Percentiles rank a stretch among this genome's conserved stretches.
These are phyloP conservation scores for Sesia bembeciformis DNA, from an alignment of 2,888 invertebrate genomes.

Conservation along the genomic window DNA sequence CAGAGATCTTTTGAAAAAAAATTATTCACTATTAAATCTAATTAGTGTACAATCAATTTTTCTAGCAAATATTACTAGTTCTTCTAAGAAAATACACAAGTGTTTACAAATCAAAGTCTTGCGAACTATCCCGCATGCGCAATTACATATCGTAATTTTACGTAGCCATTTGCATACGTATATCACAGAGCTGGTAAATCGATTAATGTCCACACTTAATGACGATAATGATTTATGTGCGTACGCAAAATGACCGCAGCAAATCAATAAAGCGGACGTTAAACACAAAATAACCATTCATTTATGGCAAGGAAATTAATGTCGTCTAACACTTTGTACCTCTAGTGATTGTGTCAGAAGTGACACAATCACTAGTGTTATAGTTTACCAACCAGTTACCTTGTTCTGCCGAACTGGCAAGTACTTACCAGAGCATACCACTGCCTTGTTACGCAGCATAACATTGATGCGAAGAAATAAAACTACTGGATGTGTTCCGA, in stretches of 20 bases:
- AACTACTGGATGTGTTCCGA: too few relatives aligned
- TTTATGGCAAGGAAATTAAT: constrained; percentile 31
- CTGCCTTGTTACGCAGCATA: constrained; percentile 3
- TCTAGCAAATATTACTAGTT: too few relatives aligned
- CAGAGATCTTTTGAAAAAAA: too few relatives aligned
- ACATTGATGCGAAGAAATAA: too few relatives aligned
- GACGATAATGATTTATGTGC: background rate
- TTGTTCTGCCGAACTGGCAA: constrained; percentile 23
- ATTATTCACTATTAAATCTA: too few relatives aligned
- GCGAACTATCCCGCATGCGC: background rate
- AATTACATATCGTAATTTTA: background rate
- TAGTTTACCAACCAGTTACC: constrained; percentile 12
- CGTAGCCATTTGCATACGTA: background rate
- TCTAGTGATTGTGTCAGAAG: constrained; percentile 21
- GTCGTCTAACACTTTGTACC: constrained; percentile 27
- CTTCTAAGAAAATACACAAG: too few relatives aligned
- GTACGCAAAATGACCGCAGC: constrained; percentile 7
- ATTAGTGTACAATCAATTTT: too few relatives aligned
- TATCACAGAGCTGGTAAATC: background rate
- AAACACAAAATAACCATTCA: constrained; percentile 11
- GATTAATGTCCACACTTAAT: background rate
- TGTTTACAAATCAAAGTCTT: too few relatives aligned
- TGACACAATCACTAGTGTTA: constrained; percentile 19
- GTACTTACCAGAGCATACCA: constrained; percentile 26
- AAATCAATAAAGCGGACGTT: constrained; percentile 16